Conservation (phyloP, 1,140 invertebrate genomes). For the Leucophenga varia region DNA sequence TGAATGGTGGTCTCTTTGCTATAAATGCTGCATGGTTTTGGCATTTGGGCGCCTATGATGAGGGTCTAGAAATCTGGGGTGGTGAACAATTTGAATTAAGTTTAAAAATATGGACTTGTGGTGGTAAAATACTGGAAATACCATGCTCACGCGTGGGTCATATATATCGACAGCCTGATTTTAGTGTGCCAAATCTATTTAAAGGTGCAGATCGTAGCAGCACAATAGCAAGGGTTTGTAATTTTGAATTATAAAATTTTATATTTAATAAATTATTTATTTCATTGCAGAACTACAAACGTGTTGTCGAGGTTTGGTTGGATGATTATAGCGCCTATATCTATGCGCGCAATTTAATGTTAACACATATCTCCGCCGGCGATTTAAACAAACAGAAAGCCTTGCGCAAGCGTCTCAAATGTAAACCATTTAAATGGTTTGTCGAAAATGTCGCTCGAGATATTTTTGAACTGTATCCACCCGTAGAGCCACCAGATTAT, state of each 20-base stretch:
- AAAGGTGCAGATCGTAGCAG: no score
- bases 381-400: constrained; percentile 66
- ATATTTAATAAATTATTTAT: no score
- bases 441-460: constrained; percentile 91
- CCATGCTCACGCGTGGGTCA: constrained; percentile 95
- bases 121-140: constrained; percentile 83
- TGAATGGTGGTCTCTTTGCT: constrained; percentile 90
- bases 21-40: constrained; percentile 87
- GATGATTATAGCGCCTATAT: constrained; percentile 86
- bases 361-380: constrained; percentile 70
- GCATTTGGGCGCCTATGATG: constrained; percentile 87
- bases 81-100: constrained; percentile 90
- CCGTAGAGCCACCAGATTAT: constrained; percentile 83
- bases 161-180: constrained; percentile 61
- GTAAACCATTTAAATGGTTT: constrained; percentile 92
- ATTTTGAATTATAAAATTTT: no score
- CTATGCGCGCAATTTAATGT: constrained; percentile 74
- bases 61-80: constrained; percentile 78
- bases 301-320: constrained; percentile 96
- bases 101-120: constrained; percentile 84
- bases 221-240: neutral
- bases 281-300: constrained; percentile 71
- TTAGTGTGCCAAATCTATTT: no score
- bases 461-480: constrained; percentile 83
- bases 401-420: constrained; percentile 72